Evolutionary conservation across 53 echinoderm and acorn worm genomes (phyloP).

Genomic region (Astropecten irregularis): DNA sequence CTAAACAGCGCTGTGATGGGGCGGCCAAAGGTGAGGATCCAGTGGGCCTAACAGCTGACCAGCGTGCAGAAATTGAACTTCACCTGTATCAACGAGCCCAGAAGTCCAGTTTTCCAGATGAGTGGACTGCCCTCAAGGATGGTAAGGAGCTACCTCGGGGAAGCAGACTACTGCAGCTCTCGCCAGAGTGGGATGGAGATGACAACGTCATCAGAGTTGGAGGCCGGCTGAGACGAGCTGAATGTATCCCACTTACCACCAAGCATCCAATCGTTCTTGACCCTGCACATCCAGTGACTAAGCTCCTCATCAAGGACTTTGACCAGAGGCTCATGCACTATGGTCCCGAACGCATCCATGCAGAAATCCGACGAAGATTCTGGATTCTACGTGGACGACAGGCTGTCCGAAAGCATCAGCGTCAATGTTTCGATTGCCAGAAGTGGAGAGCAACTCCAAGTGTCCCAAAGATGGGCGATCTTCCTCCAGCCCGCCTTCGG

Average conservation of each 20-base stretch:
- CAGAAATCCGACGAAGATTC: background rate
- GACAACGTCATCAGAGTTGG: background rate
- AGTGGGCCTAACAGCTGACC: background rate
- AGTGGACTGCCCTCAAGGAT: background rate
- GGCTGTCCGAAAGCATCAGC: background rate
- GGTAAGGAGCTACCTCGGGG: background rate
- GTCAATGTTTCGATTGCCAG: too few species aligned
- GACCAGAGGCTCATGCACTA: background rate
- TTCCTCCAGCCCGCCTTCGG: background rate
- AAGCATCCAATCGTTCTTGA: slow-evolving; percentile 5
- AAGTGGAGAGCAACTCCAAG: background rate
- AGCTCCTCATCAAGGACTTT: slow-evolving; percentile 1
- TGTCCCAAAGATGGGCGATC: background rate
- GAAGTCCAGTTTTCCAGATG: background rate
- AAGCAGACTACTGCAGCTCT: too few species aligned
- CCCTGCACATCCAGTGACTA: background rate
- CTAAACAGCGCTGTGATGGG: too few species aligned
- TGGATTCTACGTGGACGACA: background rate
- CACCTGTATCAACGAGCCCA: background rate
- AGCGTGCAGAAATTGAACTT: background rate
- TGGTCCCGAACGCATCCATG: background rate
- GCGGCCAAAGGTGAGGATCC: background rate
- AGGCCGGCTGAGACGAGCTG: too few species aligned
- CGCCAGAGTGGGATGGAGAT: slow-evolving; percentile 1
- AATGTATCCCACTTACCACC: background rate